Conservation (phyloP, 2,113 vertebrate genomes). For the Oreochromis spilurus region DNA sequence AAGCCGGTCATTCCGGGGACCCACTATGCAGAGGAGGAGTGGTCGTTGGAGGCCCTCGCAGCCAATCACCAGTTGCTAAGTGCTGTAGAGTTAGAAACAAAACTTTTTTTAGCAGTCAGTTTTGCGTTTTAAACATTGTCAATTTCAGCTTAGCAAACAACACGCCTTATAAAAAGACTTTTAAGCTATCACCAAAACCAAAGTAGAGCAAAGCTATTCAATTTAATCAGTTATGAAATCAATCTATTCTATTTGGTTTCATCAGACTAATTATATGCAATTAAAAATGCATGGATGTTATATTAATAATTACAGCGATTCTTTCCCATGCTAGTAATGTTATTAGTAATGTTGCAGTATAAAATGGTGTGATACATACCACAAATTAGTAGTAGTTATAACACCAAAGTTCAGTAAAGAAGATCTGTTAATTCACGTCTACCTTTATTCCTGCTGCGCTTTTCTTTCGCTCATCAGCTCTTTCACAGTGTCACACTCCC, state of each 20-base stretch:
- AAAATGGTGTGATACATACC: neutral
- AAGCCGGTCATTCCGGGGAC: fast-evolving
- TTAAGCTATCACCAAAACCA: neutral
- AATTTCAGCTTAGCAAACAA: neutral
- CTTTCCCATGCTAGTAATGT: neutral
- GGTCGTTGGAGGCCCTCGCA: neutral
- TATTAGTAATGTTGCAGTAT: neutral
- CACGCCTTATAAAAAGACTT: neutral
- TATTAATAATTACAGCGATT: neutral
- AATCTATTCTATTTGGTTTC: neutral
- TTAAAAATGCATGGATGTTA: fast-evolving
- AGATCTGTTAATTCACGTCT: neutral
- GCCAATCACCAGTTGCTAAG: neutral
- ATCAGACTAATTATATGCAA: neutral
- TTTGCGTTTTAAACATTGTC: neutral
- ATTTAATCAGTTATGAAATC: neutral
- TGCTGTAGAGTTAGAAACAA: neutral
- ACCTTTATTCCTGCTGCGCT: neutral
- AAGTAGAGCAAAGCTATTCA: neutral
- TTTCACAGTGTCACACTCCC: neutral
- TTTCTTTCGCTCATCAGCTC: neutral
- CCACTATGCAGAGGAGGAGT: neutral
- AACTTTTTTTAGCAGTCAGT: neutral
- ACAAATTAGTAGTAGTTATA: neutral
- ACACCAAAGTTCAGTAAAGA: neutral